These are phyloP conservation scores for Congeria kusceri DNA, from an alignment of 2,888 invertebrate genomes.

Conservation along the genomic window DNA sequence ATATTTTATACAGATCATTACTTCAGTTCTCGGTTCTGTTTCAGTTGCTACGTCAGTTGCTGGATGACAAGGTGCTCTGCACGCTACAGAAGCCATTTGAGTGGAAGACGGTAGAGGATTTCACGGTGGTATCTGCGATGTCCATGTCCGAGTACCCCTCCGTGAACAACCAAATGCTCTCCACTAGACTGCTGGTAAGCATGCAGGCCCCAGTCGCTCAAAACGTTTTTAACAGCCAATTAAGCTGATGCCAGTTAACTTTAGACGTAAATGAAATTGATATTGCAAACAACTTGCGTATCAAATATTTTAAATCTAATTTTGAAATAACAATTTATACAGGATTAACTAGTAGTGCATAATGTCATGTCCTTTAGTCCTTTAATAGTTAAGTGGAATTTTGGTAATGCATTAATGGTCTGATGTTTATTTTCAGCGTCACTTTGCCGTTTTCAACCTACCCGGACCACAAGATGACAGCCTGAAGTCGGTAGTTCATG, in stretches of 20 bases:
- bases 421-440: constrained; percentile 78
- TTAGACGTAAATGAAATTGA: too few relatives aligned
- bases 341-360: too few relatives aligned
- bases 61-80: constrained; percentile 83
- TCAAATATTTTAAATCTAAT: too few relatives aligned
- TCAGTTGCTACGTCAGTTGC: constrained; percentile 82
- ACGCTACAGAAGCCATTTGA: constrained; percentile 84
- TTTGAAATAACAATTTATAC: too few relatives aligned
- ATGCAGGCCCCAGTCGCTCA: too few relatives aligned
- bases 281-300: too few relatives aligned
- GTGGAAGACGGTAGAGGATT: constrained; percentile 83
- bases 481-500: constrained; percentile 81
- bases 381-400: too few relatives aligned
- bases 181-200: constrained; percentile 81
- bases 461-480: constrained; percentile 81
- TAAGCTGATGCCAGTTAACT: too few relatives aligned
- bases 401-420: neutral
- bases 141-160: constrained; percentile 80
- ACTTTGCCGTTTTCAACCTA: constrained; percentile 84
- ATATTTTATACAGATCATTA: too few relatives aligned
- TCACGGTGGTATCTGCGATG: constrained; percentile 82
- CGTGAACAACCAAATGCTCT: constrained; percentile 73
- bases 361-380: too few relatives aligned
- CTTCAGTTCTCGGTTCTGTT: constrained; percentile 23
- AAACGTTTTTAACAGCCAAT: too few relatives aligned